Evolutionary conservation across 2,797 vertebrate genomes (phyloP).

Genomic region (Anguilla anguilla): DNA sequence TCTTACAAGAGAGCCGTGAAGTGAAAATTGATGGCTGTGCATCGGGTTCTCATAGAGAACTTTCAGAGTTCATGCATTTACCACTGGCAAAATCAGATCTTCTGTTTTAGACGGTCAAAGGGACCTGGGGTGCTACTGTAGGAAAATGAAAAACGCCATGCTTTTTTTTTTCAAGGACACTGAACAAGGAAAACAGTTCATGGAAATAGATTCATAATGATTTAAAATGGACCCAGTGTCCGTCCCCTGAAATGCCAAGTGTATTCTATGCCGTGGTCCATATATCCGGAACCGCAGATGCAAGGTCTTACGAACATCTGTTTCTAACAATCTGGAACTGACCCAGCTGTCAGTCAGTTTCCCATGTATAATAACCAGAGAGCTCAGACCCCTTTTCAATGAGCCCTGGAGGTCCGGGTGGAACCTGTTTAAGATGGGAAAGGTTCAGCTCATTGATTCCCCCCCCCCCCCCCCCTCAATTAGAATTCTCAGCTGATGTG

Average conservation of each 20-base stretch:
- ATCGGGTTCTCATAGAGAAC: conserved; percentile 37
- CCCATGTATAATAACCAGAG: conserved; percentile 11
- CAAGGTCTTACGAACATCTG: not conserved
- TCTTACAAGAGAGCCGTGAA: conserved; percentile 35
- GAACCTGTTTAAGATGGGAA: not conserved
- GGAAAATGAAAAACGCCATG: not conserved
- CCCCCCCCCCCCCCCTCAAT: not conserved
- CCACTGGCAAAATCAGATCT: conserved; percentile 38
- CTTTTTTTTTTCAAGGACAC: not conserved
- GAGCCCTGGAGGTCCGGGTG: not conserved
- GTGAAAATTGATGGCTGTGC: conserved; percentile 24
- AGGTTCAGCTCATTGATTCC: not conserved
- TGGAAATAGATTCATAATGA: not conserved
- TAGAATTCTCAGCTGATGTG: not conserved
- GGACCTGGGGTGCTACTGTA: conserved; percentile 13
- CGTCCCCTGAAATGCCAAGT: not conserved
- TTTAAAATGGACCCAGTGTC: too few relatives aligned
- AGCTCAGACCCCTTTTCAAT: not conserved
- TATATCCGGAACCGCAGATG: not conserved
- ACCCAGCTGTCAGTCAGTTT: not conserved
- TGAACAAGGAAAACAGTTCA: conserved; percentile 35
- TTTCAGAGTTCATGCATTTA: conserved; percentile 37
- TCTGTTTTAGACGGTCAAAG: conserved; percentile 34
- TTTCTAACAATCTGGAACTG: conserved; percentile 11
- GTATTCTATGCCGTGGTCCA: not conserved